Evolutionary conservation across 2,113 vertebrate genomes (phyloP).

Genomic region (Pangasianodon gigas): DNA sequence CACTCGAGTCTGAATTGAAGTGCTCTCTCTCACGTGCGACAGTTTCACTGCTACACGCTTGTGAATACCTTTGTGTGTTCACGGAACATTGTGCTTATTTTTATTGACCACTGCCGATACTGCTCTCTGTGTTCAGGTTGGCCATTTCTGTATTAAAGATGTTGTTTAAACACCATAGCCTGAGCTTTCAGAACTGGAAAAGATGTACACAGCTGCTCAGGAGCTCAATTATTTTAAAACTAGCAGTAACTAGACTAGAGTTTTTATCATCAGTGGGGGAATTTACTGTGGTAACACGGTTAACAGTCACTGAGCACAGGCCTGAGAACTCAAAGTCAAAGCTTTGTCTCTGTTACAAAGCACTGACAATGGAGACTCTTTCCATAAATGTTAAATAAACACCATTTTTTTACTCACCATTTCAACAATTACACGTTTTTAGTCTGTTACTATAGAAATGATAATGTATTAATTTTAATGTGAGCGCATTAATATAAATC

Average conservation of each 20-base stretch:
- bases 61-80: background rate
- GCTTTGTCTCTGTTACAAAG: no score
- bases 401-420: no score
- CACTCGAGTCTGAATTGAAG: background rate
- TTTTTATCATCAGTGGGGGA: background rate
- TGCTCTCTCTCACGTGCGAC: background rate
- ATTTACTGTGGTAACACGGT: background rate
- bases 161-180: no score
- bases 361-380: background rate
- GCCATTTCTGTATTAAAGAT: no score
- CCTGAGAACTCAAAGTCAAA: background rate
- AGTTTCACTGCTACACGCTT: background rate
- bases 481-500: background rate
- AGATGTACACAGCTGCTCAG: no score
- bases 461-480: background rate
- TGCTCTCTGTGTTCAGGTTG: no score
- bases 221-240: no score
- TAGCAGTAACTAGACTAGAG: no score
- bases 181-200: no score
- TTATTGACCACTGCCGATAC: no score
- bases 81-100: no score
- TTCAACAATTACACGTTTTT: no score
- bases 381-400: background rate
- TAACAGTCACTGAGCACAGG: background rate
- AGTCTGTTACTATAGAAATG: background rate